Evolutionary conservation across 2,113 vertebrate species (phyloP), one percentile per base, ranked within the genome.

Genomic region (Phaethornis superciliosus): DNA sequence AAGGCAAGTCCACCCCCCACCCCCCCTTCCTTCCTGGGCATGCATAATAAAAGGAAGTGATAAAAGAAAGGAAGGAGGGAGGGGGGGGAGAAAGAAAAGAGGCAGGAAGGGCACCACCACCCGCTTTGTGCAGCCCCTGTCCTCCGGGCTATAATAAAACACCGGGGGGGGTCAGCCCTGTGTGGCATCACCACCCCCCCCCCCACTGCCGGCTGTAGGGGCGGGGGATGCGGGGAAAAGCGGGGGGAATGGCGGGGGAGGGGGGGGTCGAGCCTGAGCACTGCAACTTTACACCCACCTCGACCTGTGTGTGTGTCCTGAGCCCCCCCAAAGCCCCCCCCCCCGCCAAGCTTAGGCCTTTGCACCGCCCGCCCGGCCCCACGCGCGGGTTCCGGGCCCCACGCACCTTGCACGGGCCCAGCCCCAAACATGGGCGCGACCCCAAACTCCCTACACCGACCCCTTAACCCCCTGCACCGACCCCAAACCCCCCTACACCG

Each of bases 41-140:
- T 82, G 90, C 88, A 94, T 92, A 83, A 95, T 94, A 95, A 96
- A 95, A 90, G 89, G 93, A 93, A 95, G 91, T 63, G 93, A 94
- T 93, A 95, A 96, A 89, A 81, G 89, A 89, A 93, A 91, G 81
- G 91, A 92, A 95, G 92, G 84, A 91, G 69, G 74, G 84, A 84
- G 89, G 70, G 78, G 94, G 83, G 52, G 83, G 70, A 90, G 94
- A 92, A 90, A 95, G 89, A 95, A 94, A 94, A 87, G 89, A 74
- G 81, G 86, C 76, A 93, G 94, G 90, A 95, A 94, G 91, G 82
- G 86, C 85, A 94, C 75, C 82, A 85, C 58, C 69, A 44, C 74
- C 21, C n/a, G 88, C 87, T 93, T 92, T 96, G 90, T 88, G 89
- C 44, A 82, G 64, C 70, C 32, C 93, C 89, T 8, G 54, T 47